phyloP scores from a whole-genome alignment of 2,113 vertebrate species.

The Dromiciops gliroides region DNA sequence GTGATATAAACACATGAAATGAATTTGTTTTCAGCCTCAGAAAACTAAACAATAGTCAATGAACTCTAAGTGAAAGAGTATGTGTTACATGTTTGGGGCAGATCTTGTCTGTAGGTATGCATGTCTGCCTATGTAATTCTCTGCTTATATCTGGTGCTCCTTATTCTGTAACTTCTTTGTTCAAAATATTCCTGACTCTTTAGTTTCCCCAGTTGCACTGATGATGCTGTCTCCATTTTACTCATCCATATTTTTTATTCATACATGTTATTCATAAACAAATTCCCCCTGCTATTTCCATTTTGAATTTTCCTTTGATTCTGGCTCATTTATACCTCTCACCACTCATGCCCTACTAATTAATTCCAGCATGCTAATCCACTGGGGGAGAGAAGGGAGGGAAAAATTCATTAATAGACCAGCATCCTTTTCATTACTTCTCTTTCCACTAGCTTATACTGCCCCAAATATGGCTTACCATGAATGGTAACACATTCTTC shows the following conservation, averaged over 20 bases:
- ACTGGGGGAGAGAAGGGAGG: no score
- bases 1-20: background rate
- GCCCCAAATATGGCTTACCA: no score
- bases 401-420: no score
- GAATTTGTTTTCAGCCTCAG: background rate
- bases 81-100: no score
- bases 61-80: no score
- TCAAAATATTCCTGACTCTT: background rate
- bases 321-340: background rate
- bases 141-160: background rate
- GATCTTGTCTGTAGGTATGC: no score
- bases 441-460: no score
- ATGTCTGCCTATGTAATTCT: background rate
- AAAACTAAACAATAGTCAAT: no score
- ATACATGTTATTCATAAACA: no score
- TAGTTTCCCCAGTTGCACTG: background rate
- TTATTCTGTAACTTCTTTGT: background rate
- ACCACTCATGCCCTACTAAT: background rate
- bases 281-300: no score
- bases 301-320: background rate
- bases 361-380: background rate
- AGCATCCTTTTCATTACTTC: no score
- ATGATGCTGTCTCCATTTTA: background rate
- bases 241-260: background rate
- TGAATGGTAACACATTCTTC: no score